phyloP scores from a whole-genome alignment of 2,113 vertebrate species.

The Sialia sialis region DNA sequence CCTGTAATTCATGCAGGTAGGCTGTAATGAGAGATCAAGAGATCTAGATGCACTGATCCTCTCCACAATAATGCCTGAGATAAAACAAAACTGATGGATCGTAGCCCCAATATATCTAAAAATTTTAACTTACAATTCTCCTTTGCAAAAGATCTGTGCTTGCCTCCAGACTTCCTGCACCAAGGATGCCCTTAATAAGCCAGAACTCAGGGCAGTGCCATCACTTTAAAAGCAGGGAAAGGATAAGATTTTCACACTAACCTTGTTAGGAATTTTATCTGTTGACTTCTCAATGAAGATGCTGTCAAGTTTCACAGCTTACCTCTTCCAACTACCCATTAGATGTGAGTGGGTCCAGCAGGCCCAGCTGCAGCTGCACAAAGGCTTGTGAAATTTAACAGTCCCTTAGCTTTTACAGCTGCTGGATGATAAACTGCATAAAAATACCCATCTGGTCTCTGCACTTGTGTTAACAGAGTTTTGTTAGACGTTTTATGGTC shows the following conservation, averaged over 20 bases:
- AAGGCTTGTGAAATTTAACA: neutral
- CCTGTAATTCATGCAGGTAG: neutral
- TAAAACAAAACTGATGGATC: neutral
- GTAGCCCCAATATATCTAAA: neutral
- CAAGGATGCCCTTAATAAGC: neutral
- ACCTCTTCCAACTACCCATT: neutral
- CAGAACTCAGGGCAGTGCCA: accelerated
- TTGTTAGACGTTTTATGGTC: neutral
- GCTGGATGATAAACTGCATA: neutral
- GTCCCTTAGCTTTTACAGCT: neutral
- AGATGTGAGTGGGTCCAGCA: neutral
- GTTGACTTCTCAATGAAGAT: neutral
- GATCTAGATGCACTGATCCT: neutral
- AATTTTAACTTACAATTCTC: accelerated
- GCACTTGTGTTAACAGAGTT: neutral
- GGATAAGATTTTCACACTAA: neutral
- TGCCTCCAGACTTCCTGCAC: neutral
- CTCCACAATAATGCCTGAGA: neutral
- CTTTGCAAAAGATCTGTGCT: neutral
- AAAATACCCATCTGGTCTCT: neutral
- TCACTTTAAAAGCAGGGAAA: neutral
- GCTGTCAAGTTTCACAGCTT: neutral
- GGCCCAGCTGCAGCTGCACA: neutral
- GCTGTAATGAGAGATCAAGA: neutral
- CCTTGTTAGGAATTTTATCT: neutral